phyloP scores from a whole-genome alignment of 1,140 invertebrate genomes.

The Trissolcus basalis region DNA sequence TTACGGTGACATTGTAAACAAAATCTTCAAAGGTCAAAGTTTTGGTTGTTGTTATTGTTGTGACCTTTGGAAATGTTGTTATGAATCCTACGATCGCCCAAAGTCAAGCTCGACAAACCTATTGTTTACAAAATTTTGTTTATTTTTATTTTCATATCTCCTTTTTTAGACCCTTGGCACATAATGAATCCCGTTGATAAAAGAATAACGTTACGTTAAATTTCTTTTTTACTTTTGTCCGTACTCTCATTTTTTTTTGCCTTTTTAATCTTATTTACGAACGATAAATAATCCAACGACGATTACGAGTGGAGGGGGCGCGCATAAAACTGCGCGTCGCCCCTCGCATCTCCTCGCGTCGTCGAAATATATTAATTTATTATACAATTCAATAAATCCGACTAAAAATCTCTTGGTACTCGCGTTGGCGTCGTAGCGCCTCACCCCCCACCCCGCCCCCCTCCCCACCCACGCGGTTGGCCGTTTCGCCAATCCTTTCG shows the following conservation, averaged over 20 bases:
- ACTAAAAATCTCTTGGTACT: slow-evolving; percentile 71
- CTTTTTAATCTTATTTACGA: slow-evolving; percentile 71
- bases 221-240: slow-evolving; percentile 31
- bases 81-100: too few relatives aligned
- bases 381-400: slow-evolving; percentile 74
- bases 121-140: slow-evolving; percentile 20
- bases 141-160: slow-evolving; percentile 35
- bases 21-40: too few relatives aligned
- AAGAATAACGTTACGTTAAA: slow-evolving; percentile 29
- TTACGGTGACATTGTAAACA: too few relatives aligned
- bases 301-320: slow-evolving; percentile 37
- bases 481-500: slow-evolving; percentile 53
- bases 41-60: too few relatives aligned
- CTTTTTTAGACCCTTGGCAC: slow-evolving; percentile 55
- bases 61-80: too few relatives aligned
- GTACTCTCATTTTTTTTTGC: slow-evolving; percentile 41
- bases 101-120: too few relatives aligned
- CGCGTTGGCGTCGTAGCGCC: slow-evolving; percentile 61
- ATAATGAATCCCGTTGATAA: slow-evolving; percentile 30
- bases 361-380: slow-evolving; percentile 76
- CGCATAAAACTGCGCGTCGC: slow-evolving; percentile 71
- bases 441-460: not conserved
- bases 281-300: slow-evolving; percentile 72
- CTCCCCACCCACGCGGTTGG: slow-evolving; percentile 17
- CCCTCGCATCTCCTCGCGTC: slow-evolving; percentile 48